Percentiles rank a stretch among this genome's conserved stretches.
These are phyloP conservation scores for Silurus aristotelis DNA, from an alignment of 2,797 vertebrate genomes.

Conservation along the genomic window DNA sequence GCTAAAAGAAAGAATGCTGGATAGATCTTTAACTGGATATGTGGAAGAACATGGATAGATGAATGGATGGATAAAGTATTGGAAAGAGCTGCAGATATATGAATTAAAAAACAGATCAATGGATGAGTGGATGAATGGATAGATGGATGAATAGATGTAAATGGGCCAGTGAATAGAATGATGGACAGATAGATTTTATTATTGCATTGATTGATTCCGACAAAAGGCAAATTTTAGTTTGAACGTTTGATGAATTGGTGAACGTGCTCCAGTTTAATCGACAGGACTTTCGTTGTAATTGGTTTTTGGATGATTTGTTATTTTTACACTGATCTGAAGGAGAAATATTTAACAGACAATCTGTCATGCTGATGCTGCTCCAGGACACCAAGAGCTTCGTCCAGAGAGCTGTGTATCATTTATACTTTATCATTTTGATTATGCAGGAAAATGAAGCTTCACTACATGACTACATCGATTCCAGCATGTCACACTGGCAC, in stretches of 20 bases:
- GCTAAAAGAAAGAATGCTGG: not conserved
- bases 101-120: no score
- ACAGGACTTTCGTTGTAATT: not conserved
- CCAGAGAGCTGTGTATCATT: conserved; percentile 9
- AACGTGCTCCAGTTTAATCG: not conserved
- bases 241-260: not conserved
- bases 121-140: not conserved
- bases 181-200: not conserved
- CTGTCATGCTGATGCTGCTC: not conserved
- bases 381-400: not conserved
- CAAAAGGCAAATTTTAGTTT: not conserved
- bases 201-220: no score
- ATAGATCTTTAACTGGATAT: not conserved
- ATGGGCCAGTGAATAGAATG: not conserved
- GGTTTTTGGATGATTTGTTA: not conserved
- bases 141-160: no score
- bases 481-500: not conserved
- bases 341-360: conserved; percentile 1
- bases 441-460: conserved; percentile 11
- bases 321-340: not conserved
- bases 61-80: no score
- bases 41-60: not conserved
- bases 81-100: no score
- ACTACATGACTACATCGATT: not conserved
- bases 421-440: conserved; percentile 21